Conservation (phyloP, 2,113 vertebrate species). For the Porphyrio hochstetteri region DNA sequence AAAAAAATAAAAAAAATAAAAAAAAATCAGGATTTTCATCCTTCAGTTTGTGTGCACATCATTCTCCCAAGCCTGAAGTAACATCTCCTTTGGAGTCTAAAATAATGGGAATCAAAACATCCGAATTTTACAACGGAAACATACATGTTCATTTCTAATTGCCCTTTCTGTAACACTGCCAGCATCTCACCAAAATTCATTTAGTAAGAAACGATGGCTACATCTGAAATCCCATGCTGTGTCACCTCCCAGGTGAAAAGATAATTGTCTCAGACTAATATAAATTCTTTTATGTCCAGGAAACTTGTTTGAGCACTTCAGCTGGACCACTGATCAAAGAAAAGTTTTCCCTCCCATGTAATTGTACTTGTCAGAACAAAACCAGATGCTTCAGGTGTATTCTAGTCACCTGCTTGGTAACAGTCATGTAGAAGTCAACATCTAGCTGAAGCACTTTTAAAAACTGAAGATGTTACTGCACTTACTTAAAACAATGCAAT, state of each 20-base stretch:
- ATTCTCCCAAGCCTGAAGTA: background rate
- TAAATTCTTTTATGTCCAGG: background rate
- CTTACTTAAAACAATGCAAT: background rate
- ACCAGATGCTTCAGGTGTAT: background rate
- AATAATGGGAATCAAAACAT: background rate
- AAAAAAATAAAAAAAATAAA: no score
- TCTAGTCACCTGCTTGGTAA: background rate
- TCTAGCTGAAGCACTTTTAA: background rate
- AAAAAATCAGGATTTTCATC: background rate
- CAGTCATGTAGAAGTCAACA: background rate
- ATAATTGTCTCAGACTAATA: background rate
- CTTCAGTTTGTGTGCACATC: background rate
- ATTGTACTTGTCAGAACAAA: slow-evolving; percentile 12
- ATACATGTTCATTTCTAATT: background rate
- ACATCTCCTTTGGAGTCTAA: background rate
- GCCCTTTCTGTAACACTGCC: background rate
- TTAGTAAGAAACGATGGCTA: background rate
- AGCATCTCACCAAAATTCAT: background rate
- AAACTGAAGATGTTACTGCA: background rate
- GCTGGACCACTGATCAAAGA: slow-evolving; percentile 9
- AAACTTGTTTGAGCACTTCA: background rate
- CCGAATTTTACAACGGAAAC: background rate
- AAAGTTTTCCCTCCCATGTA: background rate
- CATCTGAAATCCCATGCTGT: background rate
- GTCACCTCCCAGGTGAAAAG: background rate